These are phyloP conservation scores for Brienomyrus brachyistius DNA, from an alignment of 2,113 vertebrate genomes.

Conservation along the genomic window DNA sequence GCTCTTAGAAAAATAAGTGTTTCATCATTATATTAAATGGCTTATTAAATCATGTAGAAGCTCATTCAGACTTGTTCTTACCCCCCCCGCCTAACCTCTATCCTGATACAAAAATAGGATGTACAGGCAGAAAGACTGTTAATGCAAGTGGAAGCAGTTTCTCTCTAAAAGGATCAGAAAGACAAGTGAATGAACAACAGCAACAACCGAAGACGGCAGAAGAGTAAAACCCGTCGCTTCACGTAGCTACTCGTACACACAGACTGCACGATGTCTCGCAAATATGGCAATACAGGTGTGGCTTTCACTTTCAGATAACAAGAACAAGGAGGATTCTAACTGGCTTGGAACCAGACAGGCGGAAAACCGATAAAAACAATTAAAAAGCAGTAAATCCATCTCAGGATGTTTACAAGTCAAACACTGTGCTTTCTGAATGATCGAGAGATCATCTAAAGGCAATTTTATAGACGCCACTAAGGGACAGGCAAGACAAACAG, in stretches of 20 bases:
- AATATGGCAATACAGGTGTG: conserved; percentile 4
- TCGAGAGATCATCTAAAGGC: background rate
- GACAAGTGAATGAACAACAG: background rate
- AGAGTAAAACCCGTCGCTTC: background rate
- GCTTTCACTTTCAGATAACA: conserved; percentile 14
- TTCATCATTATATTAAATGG: background rate
- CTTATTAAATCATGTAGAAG: background rate
- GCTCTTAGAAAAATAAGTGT: background rate
- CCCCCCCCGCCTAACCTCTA: background rate
- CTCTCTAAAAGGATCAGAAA: background rate
- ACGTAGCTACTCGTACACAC: background rate
- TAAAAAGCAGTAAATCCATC: conserved; percentile 35
- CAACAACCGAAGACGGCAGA: background rate
- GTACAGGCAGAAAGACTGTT: background rate
- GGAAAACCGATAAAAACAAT: conserved; percentile 21
- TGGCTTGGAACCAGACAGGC: conserved; percentile 31
- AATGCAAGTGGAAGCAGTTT: background rate
- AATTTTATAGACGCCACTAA: background rate
- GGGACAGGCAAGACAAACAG: background rate
- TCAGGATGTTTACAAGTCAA: conserved; percentile 28
- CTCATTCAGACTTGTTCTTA: background rate
- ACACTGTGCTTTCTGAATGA: background rate
- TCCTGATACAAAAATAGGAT: background rate
- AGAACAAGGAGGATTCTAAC: conserved; percentile 34
- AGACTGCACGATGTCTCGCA: background rate